Conservation (phyloP, 2,797 vertebrate species). For the Sylvia borin region DNA sequence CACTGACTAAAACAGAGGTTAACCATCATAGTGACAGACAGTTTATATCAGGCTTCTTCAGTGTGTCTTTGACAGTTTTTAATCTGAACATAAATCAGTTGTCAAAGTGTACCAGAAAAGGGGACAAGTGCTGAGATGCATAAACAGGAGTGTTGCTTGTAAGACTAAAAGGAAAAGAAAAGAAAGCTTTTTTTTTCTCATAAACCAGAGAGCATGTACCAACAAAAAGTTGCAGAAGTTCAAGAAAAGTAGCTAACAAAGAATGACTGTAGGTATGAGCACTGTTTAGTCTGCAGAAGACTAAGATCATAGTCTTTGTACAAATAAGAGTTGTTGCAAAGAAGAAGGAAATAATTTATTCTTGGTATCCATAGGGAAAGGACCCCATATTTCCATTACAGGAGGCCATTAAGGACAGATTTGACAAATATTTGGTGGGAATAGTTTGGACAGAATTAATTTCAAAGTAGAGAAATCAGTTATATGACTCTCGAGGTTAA, state of each 20-base stretch:
- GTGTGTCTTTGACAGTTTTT: not conserved
- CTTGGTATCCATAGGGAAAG: not conserved
- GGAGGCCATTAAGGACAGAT: not conserved
- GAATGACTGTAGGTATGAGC: not conserved
- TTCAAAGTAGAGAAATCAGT: not conserved
- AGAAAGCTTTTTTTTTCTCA: accelerated
- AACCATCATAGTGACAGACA: not conserved
- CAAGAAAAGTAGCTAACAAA: not conserved
- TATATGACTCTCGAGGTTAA: not conserved
- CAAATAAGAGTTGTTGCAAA: not conserved
- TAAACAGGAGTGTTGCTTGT: not conserved
- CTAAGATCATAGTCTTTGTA: not conserved
- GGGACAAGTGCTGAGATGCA: not conserved
- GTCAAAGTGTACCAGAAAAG: not conserved
- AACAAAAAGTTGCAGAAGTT: not conserved
- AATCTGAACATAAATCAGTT: not conserved
- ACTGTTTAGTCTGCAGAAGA: slow-evolving; percentile 1
- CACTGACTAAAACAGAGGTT: not conserved
- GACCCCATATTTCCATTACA: not conserved
- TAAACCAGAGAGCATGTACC: not conserved
- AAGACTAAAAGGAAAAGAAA: not conserved
- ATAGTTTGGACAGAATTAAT: not conserved
- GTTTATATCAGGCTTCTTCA: not conserved
- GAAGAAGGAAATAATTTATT: not conserved
- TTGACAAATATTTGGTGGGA: slow-evolving; percentile 11